Conservation (phyloP, 2,113 vertebrate species). For the Saguinus imperator region DNA sequence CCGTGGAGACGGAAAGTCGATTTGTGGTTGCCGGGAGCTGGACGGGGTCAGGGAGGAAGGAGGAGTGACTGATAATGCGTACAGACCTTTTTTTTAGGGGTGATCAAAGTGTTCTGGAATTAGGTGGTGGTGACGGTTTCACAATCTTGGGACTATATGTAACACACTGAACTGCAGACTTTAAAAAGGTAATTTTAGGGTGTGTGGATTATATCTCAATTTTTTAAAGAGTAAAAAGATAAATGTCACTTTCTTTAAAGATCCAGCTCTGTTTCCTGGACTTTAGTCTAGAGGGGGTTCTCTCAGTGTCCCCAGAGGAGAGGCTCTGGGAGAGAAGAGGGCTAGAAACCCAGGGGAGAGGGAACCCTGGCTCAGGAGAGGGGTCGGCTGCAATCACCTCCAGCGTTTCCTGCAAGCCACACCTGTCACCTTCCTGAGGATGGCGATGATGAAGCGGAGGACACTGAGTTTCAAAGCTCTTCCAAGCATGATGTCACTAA, state of each 20-base stretch:
- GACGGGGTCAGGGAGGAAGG: fast-evolving
- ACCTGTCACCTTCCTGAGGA: background rate
- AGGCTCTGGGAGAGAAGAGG: background rate
- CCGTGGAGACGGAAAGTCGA: background rate
- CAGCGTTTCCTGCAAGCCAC: background rate
- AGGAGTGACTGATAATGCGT: background rate
- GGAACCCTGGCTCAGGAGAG: background rate
- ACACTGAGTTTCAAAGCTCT: background rate
- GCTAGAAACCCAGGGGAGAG: background rate
- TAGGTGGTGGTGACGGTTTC: background rate
- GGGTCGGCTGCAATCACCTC: fast-evolving
- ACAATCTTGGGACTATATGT: background rate
- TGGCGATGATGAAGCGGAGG: background rate
- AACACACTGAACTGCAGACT: background rate
- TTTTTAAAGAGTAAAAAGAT: background rate
- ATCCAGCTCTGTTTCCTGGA: background rate
- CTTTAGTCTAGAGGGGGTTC: background rate
- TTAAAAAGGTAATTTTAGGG: background rate
- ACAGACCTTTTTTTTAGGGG: background rate
- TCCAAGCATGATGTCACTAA: background rate
- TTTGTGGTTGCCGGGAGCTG: background rate
- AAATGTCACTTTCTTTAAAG: background rate
- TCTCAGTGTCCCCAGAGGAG: background rate
- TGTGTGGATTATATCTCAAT: background rate
- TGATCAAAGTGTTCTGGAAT: background rate